phyloP scores from a whole-genome alignment of 2,888 invertebrate species.

The Lasioglossum pauxillum region DNA sequence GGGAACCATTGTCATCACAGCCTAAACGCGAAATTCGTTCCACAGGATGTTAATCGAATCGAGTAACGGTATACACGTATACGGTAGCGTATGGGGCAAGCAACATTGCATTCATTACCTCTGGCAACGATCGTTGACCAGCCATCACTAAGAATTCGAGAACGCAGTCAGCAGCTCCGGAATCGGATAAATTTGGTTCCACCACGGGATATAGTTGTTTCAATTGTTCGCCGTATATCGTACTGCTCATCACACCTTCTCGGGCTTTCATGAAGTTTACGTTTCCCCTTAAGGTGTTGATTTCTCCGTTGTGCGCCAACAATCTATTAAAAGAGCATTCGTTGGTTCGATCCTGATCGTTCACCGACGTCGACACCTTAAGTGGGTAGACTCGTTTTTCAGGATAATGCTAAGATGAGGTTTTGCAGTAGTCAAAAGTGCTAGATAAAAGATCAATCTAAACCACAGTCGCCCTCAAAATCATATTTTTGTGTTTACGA shows the following conservation, averaged over 20 bases:
- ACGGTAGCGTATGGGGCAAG: background rate
- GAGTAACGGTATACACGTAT: background rate
- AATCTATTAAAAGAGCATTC: conserved; percentile 86
- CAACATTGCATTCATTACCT: conserved; percentile 85
- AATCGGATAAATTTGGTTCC: conserved; percentile 98
- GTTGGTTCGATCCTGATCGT: background rate
- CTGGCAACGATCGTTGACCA: conserved; percentile 95
- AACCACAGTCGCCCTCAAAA: no score
- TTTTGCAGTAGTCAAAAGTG: no score
- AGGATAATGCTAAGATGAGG: no score
- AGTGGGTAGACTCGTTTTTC: no score
- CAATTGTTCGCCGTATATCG: conserved; percentile 92
- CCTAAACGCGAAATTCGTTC: conserved; percentile 84
- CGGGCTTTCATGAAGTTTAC: conserved; percentile 99
- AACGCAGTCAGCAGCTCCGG: conserved; percentile 98
- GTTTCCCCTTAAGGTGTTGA: conserved; percentile 99
- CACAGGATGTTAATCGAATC: background rate
- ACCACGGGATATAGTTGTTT: conserved; percentile 98
- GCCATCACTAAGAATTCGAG: conserved; percentile 98
- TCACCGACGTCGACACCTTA: background rate
- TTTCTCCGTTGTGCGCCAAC: conserved; percentile 99
- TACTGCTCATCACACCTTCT: conserved; percentile 98
- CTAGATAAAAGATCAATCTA: no score
- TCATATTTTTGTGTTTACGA: no score
- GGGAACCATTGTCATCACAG: conserved; percentile 99